Base-by-base conservation (phyloP, 2,888 invertebrate genomes). In the Plagodis dolabraria region DNA sequence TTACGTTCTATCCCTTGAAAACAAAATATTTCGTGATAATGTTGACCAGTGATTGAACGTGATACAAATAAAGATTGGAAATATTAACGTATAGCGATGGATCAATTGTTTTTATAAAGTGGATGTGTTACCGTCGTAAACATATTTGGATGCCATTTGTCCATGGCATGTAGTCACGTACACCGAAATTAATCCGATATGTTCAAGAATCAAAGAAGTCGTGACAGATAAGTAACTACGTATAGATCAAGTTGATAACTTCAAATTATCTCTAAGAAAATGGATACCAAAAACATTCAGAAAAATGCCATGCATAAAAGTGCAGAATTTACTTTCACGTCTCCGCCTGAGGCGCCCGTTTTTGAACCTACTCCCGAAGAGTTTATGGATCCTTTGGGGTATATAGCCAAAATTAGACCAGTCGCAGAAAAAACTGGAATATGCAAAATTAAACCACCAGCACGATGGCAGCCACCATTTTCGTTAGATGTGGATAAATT, bases 391-490 rank as follows among this genome's bases (percentile, higher is more conserved):
- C 96, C 96, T 42, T 86, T 96, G 68, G 95, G 93, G 59, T 96
- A 96, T 79, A 95, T 96, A 57, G 94, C 94, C 43, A 95, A 96
- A 89, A 96, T 96, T 69, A 93, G 95, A 55, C 95, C 95, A 22
- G 93, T 95, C 49, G 96, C 95, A 9, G 95, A 96, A 82, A 94
- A 94, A 83, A 94, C 94, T 63, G 96, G 96, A 63, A 96, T 96
- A 65, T 95, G 96, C 79, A 96, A 96, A 93, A 96, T 96, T 75
- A 94, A 94, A 74, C 96, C 96, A 54, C 96, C 96, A 54, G 84
- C 94, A 78, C 94, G 94, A 68, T 96, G 96, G 96, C 95, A 95
- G 77, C 96, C 96, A 69, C 96, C 96, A 52, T 96, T 96, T 93
- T 96, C 95, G 47, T 94, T 96, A 70, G 95, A 96, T 87, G 94